Evolutionary conservation across 2,113 vertebrate species (phyloP).

Genomic region (Psittacula cyanocephala): DNA sequence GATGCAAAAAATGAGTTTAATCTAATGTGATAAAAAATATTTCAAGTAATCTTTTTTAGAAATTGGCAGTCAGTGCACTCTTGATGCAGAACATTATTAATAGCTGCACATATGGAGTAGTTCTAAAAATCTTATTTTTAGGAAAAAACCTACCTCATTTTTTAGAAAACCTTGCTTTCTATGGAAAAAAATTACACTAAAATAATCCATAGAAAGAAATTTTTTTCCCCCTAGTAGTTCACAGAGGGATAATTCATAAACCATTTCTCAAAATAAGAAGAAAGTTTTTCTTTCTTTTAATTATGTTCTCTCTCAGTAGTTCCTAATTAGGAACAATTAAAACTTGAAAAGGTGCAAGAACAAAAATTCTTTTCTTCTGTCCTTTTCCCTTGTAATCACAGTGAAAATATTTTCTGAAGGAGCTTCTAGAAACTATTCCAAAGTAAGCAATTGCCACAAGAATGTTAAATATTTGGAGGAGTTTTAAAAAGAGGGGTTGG

Average conservation of each 20-base stretch:
- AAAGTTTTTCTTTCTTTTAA: not conserved
- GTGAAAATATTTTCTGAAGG: not conserved
- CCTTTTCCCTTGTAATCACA: not conserved
- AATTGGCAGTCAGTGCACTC: not conserved
- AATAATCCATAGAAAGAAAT: not conserved
- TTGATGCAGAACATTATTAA: not conserved
- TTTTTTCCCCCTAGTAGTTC: not conserved
- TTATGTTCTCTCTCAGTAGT: not conserved
- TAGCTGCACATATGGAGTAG: not conserved
- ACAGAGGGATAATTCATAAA: not conserved
- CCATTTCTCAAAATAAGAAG: not conserved
- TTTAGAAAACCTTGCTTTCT: not conserved
- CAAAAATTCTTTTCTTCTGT: not conserved
- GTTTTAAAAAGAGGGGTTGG: not conserved
- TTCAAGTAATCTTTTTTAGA: not conserved
- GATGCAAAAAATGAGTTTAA: not conserved
- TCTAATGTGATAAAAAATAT: not conserved
- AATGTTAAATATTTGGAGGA: not conserved
- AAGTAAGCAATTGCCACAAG: not conserved
- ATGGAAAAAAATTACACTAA: not conserved
- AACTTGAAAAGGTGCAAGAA: not conserved
- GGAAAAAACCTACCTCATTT: not conserved
- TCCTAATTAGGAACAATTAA: not conserved
- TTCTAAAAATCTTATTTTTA: not conserved
- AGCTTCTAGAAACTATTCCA: not conserved